Base-by-base conservation (phyloP, 2,797 vertebrate genomes). In the Thalassophryne amazonica region DNA sequence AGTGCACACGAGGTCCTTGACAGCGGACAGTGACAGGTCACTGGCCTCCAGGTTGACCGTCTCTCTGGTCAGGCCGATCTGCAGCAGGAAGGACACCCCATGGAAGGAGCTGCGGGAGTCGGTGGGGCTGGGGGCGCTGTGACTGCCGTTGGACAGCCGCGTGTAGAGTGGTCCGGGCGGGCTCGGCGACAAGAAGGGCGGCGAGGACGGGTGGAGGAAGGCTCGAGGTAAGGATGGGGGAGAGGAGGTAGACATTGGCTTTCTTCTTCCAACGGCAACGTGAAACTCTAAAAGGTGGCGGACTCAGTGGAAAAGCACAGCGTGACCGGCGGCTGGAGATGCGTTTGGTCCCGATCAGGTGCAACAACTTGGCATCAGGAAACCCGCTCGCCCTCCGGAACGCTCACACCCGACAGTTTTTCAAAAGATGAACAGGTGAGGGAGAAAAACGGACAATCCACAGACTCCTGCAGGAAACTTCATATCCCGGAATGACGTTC, bases 181-280 rank as follows among this genome's bases (percentile, higher is more conserved):
- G 91, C 93, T 93, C 30, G 92, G 93, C 53, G 92, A 92, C 11
- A 92, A 89, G 53, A 84, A 84, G 47, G 88, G 88, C 53, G 89
- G 76, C 35, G 91, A 89, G 50, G 88, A 86, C 34, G 80, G 59
- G 73, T 94, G 90, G 68, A 93, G 89, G 68, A 91, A 93, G 90
- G 93, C 91, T 89, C 94, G 96, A 81, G 93, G 95, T 84, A 94
- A 91, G 83, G 93, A 91, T 67, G 93, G 91, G 86, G 95, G 93
- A 92, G 92, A 93, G 76, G 93, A 94, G 92, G 94, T 91, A 94
- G 95, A 98, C 96, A 98, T 98, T 93, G 92, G 95, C 86, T 91
- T 85, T 81, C 78, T 85, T 81, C 78, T 86, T 89, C 88, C 86
- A 67, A 78, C 63, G 63, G 77, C 45, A 22, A 88, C 62, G 76